Evolutionary conservation across 2,797 vertebrate genomes (phyloP), one percentile per base, ranked within the genome.

Genomic region (Jordanella pulchra): DNA sequence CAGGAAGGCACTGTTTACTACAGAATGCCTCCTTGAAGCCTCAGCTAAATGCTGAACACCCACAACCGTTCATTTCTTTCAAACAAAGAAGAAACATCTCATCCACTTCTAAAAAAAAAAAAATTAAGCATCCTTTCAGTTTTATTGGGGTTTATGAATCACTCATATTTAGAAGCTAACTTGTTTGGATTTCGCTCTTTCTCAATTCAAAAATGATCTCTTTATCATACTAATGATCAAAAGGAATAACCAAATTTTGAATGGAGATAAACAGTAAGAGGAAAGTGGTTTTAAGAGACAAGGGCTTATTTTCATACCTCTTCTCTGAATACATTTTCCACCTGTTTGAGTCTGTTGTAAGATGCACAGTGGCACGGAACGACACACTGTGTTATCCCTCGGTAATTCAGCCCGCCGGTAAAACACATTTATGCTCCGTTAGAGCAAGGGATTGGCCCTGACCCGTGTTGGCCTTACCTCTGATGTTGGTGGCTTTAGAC

Each of bases 1-100:
- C 91, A n/a, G 73, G 93, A 92, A 91, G 93, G 93, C 93, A 82
- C 88, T 93, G 90, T 91, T 89, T 90, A 84, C 93, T 93, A 89
- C 80, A 77, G 80, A 94, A 94, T 93, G 55, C 23, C 67, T 76
- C 53, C 47, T 78, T 50, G n/a, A 48, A 25, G 45, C 60, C 81
- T 58, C 54, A 67, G 58, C 77, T 67, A 55, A 77, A 50, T 76
- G 75, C 69, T 77, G 73, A 76, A 50, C 63, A 79, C 48, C 55
- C 55, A 39, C 11, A 67, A 67, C 71, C 78, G 30, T 67, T 44
- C 39, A 65, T 65, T 67, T 66, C 56, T 32, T 67, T 71, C 65
- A 76, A 74, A 79, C 47, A 84, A 76, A 76, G 28, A 21, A 72
- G 23, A 75, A 75, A n/a, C 9, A 35, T 63, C 58, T 66, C 47